These are phyloP conservation scores for Platysteira castanea DNA, from an alignment of 2,113 vertebrate genomes.

Conservation along the genomic window DNA sequence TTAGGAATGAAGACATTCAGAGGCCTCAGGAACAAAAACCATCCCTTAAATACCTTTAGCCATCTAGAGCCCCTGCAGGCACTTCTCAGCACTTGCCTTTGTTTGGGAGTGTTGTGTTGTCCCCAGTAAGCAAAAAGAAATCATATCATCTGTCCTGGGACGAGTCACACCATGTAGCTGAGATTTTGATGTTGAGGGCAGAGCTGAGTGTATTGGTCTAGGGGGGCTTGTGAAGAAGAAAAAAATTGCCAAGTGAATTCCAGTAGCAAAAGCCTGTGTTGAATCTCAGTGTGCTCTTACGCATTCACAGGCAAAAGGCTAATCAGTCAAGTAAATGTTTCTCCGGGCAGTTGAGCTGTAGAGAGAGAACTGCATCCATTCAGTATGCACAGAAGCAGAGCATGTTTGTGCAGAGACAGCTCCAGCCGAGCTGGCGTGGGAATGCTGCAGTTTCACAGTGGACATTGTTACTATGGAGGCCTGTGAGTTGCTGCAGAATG, in stretches of 20 bases:
- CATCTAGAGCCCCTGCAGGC: background rate
- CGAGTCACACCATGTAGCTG: accelerated
- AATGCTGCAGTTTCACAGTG: background rate
- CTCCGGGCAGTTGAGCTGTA: background rate
- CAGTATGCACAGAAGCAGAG: background rate
- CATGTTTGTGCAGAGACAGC: background rate
- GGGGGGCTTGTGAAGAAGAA: background rate
- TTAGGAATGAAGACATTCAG: background rate
- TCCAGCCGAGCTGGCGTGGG: background rate
- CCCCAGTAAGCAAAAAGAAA: background rate
- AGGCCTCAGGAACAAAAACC: background rate
- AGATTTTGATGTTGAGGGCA: background rate
- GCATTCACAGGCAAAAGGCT: background rate
- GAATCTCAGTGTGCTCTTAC: background rate
- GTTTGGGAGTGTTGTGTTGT: background rate
- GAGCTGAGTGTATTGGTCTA: background rate
- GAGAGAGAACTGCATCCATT: background rate
- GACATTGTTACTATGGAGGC: background rate
- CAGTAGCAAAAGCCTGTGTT: background rate
- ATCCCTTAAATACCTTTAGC: background rate
- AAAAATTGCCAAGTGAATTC: background rate
- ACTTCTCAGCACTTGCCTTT: background rate
- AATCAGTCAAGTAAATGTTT: background rate
- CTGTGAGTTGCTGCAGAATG: background rate
- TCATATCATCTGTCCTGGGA: background rate